Evolutionary conservation across 2,797 vertebrate genomes (phyloP), one percentile per base, ranked within the genome.

Genomic region (Notolabrus celidotus): DNA sequence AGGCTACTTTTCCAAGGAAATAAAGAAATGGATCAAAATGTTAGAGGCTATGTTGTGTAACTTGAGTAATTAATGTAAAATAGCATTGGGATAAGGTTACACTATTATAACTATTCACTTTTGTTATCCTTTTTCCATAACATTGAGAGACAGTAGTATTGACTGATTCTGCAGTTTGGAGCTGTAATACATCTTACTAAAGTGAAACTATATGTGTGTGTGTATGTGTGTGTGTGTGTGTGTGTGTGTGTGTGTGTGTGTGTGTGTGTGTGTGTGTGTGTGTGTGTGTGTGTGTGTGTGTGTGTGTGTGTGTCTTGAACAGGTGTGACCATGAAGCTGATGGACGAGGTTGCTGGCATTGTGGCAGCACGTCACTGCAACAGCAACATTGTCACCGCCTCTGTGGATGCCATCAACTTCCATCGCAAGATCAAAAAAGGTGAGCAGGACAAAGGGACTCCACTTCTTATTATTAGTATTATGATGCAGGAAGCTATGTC

Each of bases 271-370:
- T 83, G 7, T 33, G 15, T 64, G 7, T 25, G 17, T 73, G 39
- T 83, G 29, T 83, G n/a, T n/a, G n/a, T n/a, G n/a, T n/a, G n/a
- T n/a, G n/a, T n/a, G n/a, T n/a, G n/a, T n/a, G n/a, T n/a, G n/a
- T 33, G 7, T 33, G 15, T 64, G 7, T 25, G 17, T 73, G 39
- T 83, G 29, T 83, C 23, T 83, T 59, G 10, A n/a, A 31, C 91
- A 99, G 98, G 97, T 34, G 96, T 97, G 77, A 97, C 96, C 76
- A 99, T 99, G 97, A 99, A 99, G 90, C 92, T 99, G 79, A 99
- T 99, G 97, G 98, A 99, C 0, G 98, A 99, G 67, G 97, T 98
- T 0, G 97, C 97, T 0, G 98, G 98, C 29, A 98, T 99, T 0
- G 96, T 97, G 65, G 97, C 97, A 0, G 92, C 91, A 1, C 96